Evolutionary conservation across 2,113 vertebrate genomes (phyloP), one percentile per base, ranked within the genome.

Genomic region (Aleadryas rufinucha): DNA sequence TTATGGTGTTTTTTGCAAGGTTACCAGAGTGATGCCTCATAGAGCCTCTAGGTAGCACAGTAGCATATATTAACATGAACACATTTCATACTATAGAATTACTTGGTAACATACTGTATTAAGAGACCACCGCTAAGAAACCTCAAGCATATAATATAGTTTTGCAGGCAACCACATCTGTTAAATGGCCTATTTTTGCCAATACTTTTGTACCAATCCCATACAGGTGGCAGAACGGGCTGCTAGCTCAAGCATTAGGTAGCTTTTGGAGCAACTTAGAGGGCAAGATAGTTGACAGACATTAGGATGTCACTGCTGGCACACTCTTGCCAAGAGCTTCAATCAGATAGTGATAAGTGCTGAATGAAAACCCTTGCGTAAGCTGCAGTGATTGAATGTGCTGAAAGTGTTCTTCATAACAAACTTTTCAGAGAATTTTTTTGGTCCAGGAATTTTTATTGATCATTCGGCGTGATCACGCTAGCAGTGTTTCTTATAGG

Each of bases 61-160:
- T 74, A 63, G 76, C 26, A 5, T 18, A 52, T 21, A 42, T 76
- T 71, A 87, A 22, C 30, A 30, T 44, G 28, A 75, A 76, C 78
- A 54, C 3, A 16, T 83, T 90, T 90, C 35, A 39, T 76, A 8
- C 50, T 65, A 30, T 3, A 47, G 30, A 54, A 68, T 87, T 50
- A 37, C 19, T 93, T 66, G 30, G 71, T 85, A 87, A 52, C 35
- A 17, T 39, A 41, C 14, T 64, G 12, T 71, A 68, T 45, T 81
- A 70, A 89, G 52, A 93, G 68, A 92, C 71, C 78, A 74, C 79
- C 52, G 69, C 75, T 85, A 71, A 86, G 72, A 95, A 93, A 92
- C 84, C 57, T 74, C 70, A 77, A 82, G 75, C 79, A 80, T 47
- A 4, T 72, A 76, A 70, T 84, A 84, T 6, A 71, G 9, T 87